Base-by-base conservation (phyloP, 2,113 vertebrate species). In the Peromyscus maniculatus region DNA sequence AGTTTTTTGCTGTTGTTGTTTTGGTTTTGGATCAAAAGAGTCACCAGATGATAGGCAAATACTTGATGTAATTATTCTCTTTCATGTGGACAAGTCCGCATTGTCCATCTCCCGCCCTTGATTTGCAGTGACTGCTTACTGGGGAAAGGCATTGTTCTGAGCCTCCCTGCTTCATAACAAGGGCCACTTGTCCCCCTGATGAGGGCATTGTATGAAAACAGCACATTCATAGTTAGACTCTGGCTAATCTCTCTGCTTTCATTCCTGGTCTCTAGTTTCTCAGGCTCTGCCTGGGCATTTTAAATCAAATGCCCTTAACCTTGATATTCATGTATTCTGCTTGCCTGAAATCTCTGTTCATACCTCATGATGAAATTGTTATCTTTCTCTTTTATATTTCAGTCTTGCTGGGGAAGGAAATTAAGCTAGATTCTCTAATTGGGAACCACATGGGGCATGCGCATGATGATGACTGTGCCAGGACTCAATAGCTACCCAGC, bases 241-340 rank as follows among this genome's bases (percentile, higher is more conserved):
- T 92, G 39, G 67, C 91, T 94, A 78, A 79, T 95, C 97, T 95
- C 46, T 57, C 83, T 80, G 93, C 69, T 96, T 83, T 98, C 97
- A 97, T 96, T 82, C 46, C 64, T 69, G 19, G 82, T 67, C 90
- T 96, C 62, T 96, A 88, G 67, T 57, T 93, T 98, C 97, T 97
- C 72, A 33, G 22, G 87, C 95, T 98, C 72, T 97, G 89, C 57
- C 91, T 97, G 97, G 95, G 97, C 94, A 43, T 83, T 97, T 98
- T 97, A 96, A 96, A 96, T 97, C 72, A 46, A 97, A 95, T 83
- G 92, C 97, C 97, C 43, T 80, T 95, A 28, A 96, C 97, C 98
- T 98, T 98, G 97, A 97, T 98, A 97, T 98, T 98, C 89, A 96
- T 98, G 97, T 97, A 95, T 98, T 96, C 96, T 82, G 75, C 95